Conservation (phyloP, 2,797 vertebrate species). For the Rallus crepitans region DNA sequence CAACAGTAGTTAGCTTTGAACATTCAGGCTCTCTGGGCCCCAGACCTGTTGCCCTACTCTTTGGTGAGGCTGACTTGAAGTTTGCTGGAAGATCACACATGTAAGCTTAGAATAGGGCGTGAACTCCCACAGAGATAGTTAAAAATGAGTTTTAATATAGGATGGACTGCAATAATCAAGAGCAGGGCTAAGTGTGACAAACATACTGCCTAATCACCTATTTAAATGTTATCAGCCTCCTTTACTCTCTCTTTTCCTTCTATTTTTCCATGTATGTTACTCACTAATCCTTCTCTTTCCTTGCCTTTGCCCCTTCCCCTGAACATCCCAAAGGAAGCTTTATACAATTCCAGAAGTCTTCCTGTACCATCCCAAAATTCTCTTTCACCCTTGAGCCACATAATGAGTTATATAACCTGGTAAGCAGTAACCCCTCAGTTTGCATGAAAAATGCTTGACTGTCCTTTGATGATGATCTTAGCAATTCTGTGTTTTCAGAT, state of each 20-base stretch:
- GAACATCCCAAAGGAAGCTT: background rate
- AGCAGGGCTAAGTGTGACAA: background rate
- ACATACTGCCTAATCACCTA: background rate
- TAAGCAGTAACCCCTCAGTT: background rate
- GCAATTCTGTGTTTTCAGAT: background rate
- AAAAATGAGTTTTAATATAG: background rate
- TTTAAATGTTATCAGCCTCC: background rate
- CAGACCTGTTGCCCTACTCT: background rate
- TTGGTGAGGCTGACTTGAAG: background rate
- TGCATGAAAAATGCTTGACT: background rate
- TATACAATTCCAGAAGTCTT: background rate
- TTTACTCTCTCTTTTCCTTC: background rate
- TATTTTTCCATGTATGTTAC: background rate
- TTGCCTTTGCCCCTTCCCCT: background rate
- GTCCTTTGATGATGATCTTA: background rate
- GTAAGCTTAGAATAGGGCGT: background rate
- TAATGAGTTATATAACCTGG: background rate
- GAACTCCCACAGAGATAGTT: background rate
- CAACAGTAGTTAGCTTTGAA: background rate
- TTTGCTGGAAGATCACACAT: background rate
- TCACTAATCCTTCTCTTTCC: background rate
- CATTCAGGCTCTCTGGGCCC: background rate
- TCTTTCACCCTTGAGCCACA: background rate
- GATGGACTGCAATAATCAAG: background rate
- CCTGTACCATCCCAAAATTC: background rate